phyloP scores from a whole-genome alignment of 2,888 invertebrate species.

The Sipha maydis region DNA sequence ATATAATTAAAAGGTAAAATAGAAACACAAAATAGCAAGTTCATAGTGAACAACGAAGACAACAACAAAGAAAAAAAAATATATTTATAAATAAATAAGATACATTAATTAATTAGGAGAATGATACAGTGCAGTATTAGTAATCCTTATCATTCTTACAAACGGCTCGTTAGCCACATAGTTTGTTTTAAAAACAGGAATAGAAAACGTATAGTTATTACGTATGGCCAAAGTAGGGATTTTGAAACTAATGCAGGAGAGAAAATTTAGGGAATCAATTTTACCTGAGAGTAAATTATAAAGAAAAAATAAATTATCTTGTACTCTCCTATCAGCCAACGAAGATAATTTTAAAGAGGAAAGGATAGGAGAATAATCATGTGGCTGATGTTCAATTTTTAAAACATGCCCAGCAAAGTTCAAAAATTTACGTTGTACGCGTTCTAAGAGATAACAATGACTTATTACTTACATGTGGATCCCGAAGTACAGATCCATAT shows the following conservation, averaged over 20 bases:
- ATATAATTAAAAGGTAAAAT: too few species aligned
- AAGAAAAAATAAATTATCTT: neutral
- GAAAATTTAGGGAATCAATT: neutral
- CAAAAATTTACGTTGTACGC: neutral
- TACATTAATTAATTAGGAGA: neutral
- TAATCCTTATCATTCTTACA: constrained; percentile 1
- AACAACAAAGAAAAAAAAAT: too few species aligned
- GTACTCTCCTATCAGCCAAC: neutral
- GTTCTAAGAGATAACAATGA: neutral
- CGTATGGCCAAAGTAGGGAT: neutral
- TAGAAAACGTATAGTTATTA: neutral
- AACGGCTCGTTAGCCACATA: neutral
- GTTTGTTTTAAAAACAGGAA: neutral
- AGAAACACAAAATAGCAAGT: too few species aligned
- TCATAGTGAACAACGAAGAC: too few species aligned
- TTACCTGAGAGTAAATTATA: neutral
- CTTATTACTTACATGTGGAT: too few species aligned
- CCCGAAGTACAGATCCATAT: too few species aligned
- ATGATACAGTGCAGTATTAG: neutral
- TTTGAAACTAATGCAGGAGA: neutral
- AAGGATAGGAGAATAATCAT: neutral
- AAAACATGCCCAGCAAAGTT: neutral
- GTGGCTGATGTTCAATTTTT: neutral
- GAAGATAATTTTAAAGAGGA: neutral
- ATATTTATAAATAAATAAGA: too few species aligned